Percentiles rank a stretch among this genome's conserved stretches.
Conservation (phyloP, 1,140 invertebrate species). For the Leptinotarsa lineolata region DNA sequence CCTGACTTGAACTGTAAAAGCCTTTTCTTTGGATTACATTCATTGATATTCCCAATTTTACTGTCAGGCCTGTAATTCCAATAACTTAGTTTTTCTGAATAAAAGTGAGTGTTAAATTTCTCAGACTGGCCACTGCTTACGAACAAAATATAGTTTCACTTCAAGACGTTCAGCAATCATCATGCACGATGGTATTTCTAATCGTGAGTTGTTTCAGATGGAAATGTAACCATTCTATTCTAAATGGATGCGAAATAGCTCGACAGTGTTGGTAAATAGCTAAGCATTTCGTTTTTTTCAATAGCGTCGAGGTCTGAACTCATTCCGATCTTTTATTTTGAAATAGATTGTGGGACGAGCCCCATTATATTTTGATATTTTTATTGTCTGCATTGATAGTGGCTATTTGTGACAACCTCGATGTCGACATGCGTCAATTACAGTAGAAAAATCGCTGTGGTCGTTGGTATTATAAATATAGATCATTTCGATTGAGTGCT, state of each 20-base stretch:
- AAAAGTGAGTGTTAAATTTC: no score
- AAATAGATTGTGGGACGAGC: background rate
- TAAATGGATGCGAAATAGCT: slow-evolving; percentile 5
- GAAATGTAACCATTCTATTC: slow-evolving; percentile 17
- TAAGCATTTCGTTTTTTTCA: background rate
- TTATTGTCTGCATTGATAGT: background rate
- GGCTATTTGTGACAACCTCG: background rate
- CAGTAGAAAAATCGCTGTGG: no score
- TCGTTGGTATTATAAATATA: no score
- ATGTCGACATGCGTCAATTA: no score
- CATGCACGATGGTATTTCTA: slow-evolving; percentile 33
- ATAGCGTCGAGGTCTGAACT: background rate
- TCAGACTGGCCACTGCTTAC: no score
- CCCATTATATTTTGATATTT: background rate
- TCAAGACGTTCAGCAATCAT: background rate
- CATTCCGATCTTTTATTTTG: background rate
- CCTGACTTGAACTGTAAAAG: no score
- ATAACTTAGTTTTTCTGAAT: no score
- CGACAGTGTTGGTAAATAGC: slow-evolving; percentile 16
- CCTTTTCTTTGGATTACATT: no score
- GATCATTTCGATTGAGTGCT: no score
- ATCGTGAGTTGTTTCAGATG: slow-evolving; percentile 27
- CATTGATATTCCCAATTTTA: no score
- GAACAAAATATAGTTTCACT: no score
- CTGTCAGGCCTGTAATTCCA: no score